Evolutionary conservation across 1,140 invertebrate genomes (phyloP).

Genomic region (Parapsyche elsis): DNA sequence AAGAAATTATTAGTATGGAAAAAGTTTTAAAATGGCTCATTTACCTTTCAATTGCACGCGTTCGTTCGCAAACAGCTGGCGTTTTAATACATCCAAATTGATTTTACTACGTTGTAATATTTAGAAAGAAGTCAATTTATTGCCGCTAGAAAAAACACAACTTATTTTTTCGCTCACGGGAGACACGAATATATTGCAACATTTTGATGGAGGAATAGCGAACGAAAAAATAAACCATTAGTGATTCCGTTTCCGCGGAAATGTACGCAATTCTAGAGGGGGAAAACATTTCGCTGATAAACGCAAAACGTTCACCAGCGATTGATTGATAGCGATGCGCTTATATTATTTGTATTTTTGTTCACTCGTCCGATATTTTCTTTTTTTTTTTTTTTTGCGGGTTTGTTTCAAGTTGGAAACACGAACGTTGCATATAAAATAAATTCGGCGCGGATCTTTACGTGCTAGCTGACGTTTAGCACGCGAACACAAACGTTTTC

Average conservation of each 20-base stretch:
- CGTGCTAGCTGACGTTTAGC: too few relatives aligned
- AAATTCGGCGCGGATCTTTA: too few relatives aligned
- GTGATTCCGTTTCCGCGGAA: not conserved
- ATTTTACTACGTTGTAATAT: not conserved
- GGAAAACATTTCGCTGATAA: slow-evolving; percentile 33
- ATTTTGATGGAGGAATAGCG: not conserved
- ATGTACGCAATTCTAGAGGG: not conserved
- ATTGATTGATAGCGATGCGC: slow-evolving; percentile 18
- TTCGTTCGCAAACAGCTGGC: not conserved
- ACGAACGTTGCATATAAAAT: too few relatives aligned
- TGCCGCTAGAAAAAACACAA: not conserved
- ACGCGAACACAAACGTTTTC: too few relatives aligned
- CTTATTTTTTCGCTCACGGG: not conserved
- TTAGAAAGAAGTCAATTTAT: not conserved
- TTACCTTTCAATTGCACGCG: too few relatives aligned
- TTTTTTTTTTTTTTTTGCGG: not conserved
- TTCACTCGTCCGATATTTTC: not conserved
- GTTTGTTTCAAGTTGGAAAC: too few relatives aligned
- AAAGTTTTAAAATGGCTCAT: too few relatives aligned
- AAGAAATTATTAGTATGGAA: too few relatives aligned
- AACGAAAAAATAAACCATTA: slow-evolving; percentile 27
- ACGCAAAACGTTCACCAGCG: slow-evolving; percentile 11
- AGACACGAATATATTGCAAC: not conserved
- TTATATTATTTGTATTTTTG: not conserved
- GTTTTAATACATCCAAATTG: not conserved